A percentile compares a stretch with the other conserved stretches of the same genome.
These are phyloP conservation scores for Hypercompe scribonia DNA, from an alignment of 2,888 invertebrate genomes.

Conservation along the genomic window DNA sequence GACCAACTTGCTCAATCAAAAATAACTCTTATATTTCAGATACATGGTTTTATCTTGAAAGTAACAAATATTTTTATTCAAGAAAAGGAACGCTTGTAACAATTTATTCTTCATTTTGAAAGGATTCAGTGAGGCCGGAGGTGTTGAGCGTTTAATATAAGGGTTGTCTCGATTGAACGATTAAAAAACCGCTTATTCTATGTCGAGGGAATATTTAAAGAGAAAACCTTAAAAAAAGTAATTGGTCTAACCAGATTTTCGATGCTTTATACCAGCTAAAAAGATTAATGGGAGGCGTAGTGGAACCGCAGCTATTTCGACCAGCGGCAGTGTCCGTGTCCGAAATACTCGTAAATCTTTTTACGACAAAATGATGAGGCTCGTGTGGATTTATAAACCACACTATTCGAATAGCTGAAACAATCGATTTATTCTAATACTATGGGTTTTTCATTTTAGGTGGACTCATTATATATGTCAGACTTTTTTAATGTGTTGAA, in stretches of 20 bases:
- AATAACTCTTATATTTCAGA: constrained; percentile 17
- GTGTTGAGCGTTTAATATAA: constrained; percentile 27
- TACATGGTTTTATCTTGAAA: constrained; percentile 20
- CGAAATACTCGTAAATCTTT: too few relatives aligned
- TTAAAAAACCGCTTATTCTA: constrained; percentile 44
- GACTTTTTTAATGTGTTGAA: too few relatives aligned
- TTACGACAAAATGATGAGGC: too few relatives aligned
- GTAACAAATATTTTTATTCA: constrained; percentile 23
- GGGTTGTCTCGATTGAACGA: constrained; percentile 38
- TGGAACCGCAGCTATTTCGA: constrained; percentile 35
- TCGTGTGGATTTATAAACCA: too few relatives aligned
- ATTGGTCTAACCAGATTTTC: constrained; percentile 29
- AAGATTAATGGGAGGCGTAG: constrained; percentile 27
- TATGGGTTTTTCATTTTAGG: background rate
- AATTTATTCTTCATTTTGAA: constrained; percentile 43
- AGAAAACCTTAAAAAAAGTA: constrained; percentile 37
- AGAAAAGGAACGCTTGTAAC: constrained; percentile 26
- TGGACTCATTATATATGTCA: too few relatives aligned
- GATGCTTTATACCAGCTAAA: constrained; percentile 40
- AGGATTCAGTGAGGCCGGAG: constrained; percentile 7
- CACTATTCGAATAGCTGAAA: too few relatives aligned
- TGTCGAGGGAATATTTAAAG: constrained; percentile 36
- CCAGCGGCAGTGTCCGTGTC: too few relatives aligned
- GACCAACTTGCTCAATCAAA: constrained; percentile 17
- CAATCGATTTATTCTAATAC: too few relatives aligned